These are phyloP conservation scores for Pycnonotus jocosus DNA, from an alignment of 2,113 vertebrate species.

Conservation along the genomic window DNA sequence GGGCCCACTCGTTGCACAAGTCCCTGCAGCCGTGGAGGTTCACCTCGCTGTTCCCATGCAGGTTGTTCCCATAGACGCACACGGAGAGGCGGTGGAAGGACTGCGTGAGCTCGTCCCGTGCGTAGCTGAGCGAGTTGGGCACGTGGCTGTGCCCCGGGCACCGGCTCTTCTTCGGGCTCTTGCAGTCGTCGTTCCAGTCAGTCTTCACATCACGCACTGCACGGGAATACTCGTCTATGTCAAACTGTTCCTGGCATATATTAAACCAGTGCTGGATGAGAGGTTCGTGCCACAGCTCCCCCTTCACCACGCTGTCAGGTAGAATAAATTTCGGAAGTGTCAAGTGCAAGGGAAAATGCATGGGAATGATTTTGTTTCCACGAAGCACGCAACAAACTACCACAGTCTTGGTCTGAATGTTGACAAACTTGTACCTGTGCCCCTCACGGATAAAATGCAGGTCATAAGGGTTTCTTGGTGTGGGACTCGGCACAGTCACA, in stretches of 20 bases:
- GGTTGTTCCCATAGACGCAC: slow-evolving; percentile 94
- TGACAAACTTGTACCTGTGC: slow-evolving; percentile 96
- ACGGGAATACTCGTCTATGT: slow-evolving; percentile 94
- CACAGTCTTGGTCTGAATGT: slow-evolving; percentile 95
- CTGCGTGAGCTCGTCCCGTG: slow-evolving; percentile 92
- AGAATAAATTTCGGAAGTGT: slow-evolving; percentile 86
- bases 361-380: slow-evolving; percentile 87
- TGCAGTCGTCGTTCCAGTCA: slow-evolving; percentile 92
- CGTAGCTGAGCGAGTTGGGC: slow-evolving; percentile 90
- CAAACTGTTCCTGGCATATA: slow-evolving; percentile 92
- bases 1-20: slow-evolving; percentile 84
- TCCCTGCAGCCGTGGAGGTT: slow-evolving; percentile 92
- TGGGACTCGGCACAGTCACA: slow-evolving; percentile 87
- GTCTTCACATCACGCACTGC: slow-evolving; percentile 89
- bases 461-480: slow-evolving; percentile 93
- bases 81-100: slow-evolving; percentile 97
- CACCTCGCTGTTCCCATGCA: slow-evolving; percentile 95
- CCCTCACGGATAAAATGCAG: slow-evolving; percentile 94
- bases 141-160: slow-evolving; percentile 82
- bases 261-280: slow-evolving; percentile 92
- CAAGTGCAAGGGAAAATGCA: slow-evolving; percentile 91
- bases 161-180: slow-evolving; percentile 87
- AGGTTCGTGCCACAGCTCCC: slow-evolving; percentile 86
- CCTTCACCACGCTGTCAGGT: slow-evolving; percentile 87
- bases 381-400: slow-evolving; percentile 91